Conservation (phyloP, 2,113 vertebrate species). For the Antigone vipio region DNA sequence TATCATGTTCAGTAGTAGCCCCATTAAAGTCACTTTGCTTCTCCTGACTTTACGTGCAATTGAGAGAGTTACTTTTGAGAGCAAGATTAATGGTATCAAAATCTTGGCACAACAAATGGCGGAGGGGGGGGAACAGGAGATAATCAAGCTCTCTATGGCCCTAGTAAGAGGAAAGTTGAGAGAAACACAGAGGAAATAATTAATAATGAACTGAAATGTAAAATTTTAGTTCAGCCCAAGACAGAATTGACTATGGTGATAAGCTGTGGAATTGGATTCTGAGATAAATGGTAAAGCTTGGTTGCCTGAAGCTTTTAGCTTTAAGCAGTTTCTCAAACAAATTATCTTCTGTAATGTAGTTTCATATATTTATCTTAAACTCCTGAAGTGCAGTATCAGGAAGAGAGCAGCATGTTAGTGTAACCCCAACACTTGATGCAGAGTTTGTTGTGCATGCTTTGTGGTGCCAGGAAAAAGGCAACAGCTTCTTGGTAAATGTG, state of each 20-base stretch:
- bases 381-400: not conserved
- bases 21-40: not conserved
- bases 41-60: not conserved
- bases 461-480: not conserved
- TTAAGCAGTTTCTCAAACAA: too few species aligned
- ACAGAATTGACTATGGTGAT: not conserved
- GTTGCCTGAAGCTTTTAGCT: not conserved
- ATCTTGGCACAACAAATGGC: not conserved
- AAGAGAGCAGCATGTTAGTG: not conserved
- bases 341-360: not conserved
- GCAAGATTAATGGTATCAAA: not conserved
- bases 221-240: not conserved
- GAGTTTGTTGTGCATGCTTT: not conserved
- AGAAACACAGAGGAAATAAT: not conserved
- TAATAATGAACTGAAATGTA: not conserved
- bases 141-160: not conserved
- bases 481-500: not conserved
- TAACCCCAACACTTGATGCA: fast-evolving
- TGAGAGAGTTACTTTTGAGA: not conserved
- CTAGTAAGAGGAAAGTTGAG: not conserved
- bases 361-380: not conserved
- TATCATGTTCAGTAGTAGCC: not conserved
- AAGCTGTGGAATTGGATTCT: not conserved
- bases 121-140: not conserved
- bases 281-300: not conserved